A percentile compares a stretch with the other conserved stretches of the same genome.
Conservation (phyloP, 2,113 vertebrate species). For the Emydura subglobosa region DNA sequence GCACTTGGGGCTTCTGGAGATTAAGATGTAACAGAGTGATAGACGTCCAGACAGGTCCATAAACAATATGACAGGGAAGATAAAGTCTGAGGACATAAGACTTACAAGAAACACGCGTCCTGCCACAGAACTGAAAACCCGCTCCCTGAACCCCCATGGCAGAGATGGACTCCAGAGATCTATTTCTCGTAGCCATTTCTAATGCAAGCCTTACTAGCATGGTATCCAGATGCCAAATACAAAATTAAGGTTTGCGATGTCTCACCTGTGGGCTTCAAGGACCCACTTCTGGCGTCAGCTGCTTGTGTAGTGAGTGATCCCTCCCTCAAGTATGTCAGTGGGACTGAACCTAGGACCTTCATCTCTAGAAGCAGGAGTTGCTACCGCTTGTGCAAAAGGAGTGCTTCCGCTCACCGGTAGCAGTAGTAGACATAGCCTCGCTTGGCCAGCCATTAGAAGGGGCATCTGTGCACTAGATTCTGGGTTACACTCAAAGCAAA, state of each 20-base stretch:
- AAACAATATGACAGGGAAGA: not conserved
- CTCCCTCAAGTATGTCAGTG: not conserved
- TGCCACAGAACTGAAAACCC: not conserved
- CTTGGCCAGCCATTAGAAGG: not conserved
- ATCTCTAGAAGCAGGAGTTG: not conserved
- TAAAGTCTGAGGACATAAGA: not conserved
- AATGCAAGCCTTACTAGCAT: not conserved
- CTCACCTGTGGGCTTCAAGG: not conserved
- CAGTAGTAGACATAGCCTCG: not conserved
- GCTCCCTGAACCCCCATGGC: not conserved
- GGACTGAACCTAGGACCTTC: not conserved
- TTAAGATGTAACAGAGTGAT: not conserved
- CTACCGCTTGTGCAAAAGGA: conserved; percentile 37
- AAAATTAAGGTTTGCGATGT: not conserved
- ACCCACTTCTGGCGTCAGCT: not conserved
- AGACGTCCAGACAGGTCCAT: not conserved
- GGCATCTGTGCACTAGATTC: fast-evolving
- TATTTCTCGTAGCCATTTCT: not conserved
- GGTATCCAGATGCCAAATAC: not conserved
- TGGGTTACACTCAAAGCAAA: fast-evolving
- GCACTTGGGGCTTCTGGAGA: not conserved
- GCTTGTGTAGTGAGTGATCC: conserved; percentile 6
- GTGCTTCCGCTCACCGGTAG: not conserved
- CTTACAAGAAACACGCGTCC: fast-evolving
- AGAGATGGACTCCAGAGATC: fast-evolving